Evolutionary conservation across 2,113 vertebrate species (phyloP), one percentile per base, ranked within the genome.

Genomic region (Passer montanus): DNA sequence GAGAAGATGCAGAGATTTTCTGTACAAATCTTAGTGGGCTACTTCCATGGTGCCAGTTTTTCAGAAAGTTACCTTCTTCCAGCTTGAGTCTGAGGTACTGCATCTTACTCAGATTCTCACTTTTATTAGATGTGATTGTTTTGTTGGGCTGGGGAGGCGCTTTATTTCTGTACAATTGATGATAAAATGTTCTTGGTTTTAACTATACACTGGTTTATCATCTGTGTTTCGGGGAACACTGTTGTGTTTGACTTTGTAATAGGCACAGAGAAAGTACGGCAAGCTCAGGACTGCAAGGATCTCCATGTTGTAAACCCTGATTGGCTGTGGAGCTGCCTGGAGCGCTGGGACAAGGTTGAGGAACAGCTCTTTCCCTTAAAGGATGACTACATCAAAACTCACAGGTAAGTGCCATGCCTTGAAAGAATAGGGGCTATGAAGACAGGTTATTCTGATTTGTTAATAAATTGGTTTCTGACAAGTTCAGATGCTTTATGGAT

Each of bases 181-280:
- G 33, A 58, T 26, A 86, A 49, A 81, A 53, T 37, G 4, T 52
- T 74, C 28, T 60, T 75, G 15, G 8, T 70, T 56, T 55, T 83
- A 35, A 43, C 26, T 62, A 3, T 15, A 33, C 15, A 9, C 12
- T 69, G 22, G 22, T 49, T 55, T 56, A 11, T 43, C 7, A 64
- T 56, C 33, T 74, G 33, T 56, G 27, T 80, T 41, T 78, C 30
- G 84, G 73, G 43, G 60, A 68, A 27, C 17, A 9, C 44, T 75
- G 35, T 91, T 49, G 5, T 58, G 20, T 81, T 92, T 87, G 46
- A 64, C 64, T 83, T 53, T 7, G 23, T 60, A 26, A 18, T 91
- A 99, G 99, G 99, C 88, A 99, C 99, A 3, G 99, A 99, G 96
- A 99, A 99, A 97, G 99, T 99, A 13, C 98, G 99, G 8, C 99